Base-by-base conservation (phyloP, 2,888 invertebrate genomes). In the Chaetogeoica ovagalla region DNA sequence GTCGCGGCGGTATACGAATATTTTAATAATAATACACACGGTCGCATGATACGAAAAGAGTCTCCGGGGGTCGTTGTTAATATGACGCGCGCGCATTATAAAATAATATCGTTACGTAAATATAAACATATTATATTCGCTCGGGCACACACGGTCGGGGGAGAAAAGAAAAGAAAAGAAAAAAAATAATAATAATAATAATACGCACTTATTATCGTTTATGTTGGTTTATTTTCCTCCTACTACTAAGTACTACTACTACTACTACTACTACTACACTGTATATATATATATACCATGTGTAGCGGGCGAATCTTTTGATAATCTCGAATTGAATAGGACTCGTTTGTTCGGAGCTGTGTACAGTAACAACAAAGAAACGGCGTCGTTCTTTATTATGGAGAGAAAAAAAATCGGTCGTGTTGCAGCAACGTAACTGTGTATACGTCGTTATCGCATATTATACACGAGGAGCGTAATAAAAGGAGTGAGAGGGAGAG, bases 211-310 rank as follows among this genome's bases (percentile, higher is more conserved):
- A 43, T 30, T 77, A 62, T 77, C 69, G 77, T 77, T 77, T 62
- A 77, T 39, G 69, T 62, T 77, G 52, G 75, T 76, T 71, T 69
- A 77, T 69, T 70, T 70, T 69, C 62, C 37, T 70, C 52, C 52
- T 43, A 1, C 30, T 30, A 30, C 30, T 2, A 30, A 30, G 4
- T 30, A 30, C 30, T 30, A 30, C 30, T 30, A 30, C 30, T 2
- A 30, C 30, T 30, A 30, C 1, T 30, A 30, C 30, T 30, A 30
- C 30, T 30, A 30, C n/a, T 30, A 30, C 30, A 30, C 30, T 30
- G n/a, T n/a, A n/a, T n/a, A n/a, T n/a, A n/a, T n/a, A n/a, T n/a
- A n/a, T n/a, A 30, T 30, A 30, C 30, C 30, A 30, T 30, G 1
- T 4, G 30, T 30, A 30, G 30, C 30, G 30, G 37, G 60, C 76